Conservation (phyloP, 2,888 invertebrate genomes). For the Hermaeophaga mercurialis region DNA sequence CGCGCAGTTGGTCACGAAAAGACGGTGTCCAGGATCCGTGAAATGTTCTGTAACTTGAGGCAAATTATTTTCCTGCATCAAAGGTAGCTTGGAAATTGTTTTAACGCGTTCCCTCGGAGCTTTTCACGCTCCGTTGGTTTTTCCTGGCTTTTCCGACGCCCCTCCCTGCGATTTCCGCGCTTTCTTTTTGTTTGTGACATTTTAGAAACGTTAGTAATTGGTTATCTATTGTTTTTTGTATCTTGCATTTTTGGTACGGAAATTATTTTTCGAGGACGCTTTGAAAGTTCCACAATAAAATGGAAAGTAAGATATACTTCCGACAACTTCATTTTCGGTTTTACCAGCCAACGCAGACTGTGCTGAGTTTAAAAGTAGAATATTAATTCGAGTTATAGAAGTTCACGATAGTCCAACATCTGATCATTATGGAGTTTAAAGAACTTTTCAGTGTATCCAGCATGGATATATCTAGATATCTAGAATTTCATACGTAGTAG, state of each 20-base stretch:
- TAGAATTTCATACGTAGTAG: too few species aligned
- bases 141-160: conserved; percentile 11
- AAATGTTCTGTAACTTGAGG: conserved; percentile 53
- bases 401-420: too few species aligned
- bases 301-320: background rate
- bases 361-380: too few species aligned
- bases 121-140: conserved; percentile 32
- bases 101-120: conserved; percentile 50
- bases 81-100: conserved; percentile 49
- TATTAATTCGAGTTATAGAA: too few species aligned
- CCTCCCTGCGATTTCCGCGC: conserved; percentile 23
- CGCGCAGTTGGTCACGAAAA: conserved; percentile 38
- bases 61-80: conserved; percentile 48
- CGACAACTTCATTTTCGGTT: too few species aligned
- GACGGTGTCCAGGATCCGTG: conserved; percentile 49
- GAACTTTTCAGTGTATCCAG: too few species aligned
- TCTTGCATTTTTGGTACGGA: conserved; percentile 13
- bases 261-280: conserved; percentile 13
- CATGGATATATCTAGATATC: too few species aligned
- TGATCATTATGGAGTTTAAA: too few species aligned
- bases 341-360: too few species aligned
- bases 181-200: conserved; percentile 28
- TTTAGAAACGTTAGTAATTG: conserved; percentile 31
- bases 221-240: conserved; percentile 31
- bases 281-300: too few species aligned